phyloP scores from a whole-genome alignment of 1,140 invertebrate species.

The Venustaconcha ellipsiformis region DNA sequence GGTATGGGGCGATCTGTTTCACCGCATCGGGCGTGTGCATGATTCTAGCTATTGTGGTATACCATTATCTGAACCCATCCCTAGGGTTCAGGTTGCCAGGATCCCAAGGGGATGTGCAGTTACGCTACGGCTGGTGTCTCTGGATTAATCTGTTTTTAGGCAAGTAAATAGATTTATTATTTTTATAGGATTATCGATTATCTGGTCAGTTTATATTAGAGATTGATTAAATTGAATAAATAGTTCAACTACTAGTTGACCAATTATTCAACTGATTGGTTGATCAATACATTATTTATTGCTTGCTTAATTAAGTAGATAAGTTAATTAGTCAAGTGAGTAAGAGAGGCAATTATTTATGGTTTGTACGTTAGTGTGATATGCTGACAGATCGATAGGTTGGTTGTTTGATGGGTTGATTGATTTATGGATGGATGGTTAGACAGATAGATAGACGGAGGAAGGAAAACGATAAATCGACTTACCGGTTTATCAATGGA shows the following conservation, averaged over 20 bases:
- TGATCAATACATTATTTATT: too few relatives aligned
- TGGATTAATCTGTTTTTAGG: constrained; percentile 35
- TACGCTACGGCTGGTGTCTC: constrained; percentile 46
- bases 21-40: constrained; percentile 32
- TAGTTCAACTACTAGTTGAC: not conserved
- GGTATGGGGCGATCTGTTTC: constrained; percentile 29
- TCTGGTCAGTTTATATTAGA: not conserved
- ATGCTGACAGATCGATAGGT: too few relatives aligned
- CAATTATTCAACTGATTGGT: not conserved
- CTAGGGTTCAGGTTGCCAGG: constrained; percentile 28
- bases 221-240: not conserved
- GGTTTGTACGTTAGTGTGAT: too few relatives aligned
- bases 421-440: too few relatives aligned
- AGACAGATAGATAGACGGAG: too few relatives aligned
- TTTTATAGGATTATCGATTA: too few relatives aligned
- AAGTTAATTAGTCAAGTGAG: too few relatives aligned
- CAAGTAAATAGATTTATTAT: constrained; percentile 9
- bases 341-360: too few relatives aligned
- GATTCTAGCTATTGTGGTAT: constrained; percentile 23
- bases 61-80: constrained; percentile 29
- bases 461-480: too few relatives aligned
- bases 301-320: too few relatives aligned
- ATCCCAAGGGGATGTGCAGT: constrained; percentile 20
- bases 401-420: too few relatives aligned
- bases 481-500: too few relatives aligned